A percentile compares a stretch with the other conserved stretches of the same genome.
phyloP scores from a whole-genome alignment of 2,113 vertebrate genomes.

The Alexandromys fortis region DNA sequence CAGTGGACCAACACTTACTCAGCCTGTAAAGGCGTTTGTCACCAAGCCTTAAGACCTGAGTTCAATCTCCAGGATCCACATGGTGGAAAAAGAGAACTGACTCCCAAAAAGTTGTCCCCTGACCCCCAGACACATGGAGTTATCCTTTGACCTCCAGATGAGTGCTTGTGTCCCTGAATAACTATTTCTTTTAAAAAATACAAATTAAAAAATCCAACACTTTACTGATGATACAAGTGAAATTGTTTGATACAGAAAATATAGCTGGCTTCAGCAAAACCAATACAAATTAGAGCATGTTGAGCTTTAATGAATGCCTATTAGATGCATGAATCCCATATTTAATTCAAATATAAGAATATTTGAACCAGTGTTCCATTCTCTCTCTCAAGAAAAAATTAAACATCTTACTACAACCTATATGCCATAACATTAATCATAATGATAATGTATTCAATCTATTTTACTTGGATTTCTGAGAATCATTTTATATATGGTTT shows the following conservation, averaged over 20 bases:
- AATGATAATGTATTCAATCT: background rate
- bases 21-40: background rate
- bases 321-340: background rate
- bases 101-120: background rate
- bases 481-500: background rate
- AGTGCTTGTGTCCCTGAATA: background rate
- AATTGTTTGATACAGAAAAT: background rate
- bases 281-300: background rate
- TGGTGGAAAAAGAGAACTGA: background rate
- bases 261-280: background rate
- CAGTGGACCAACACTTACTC: background rate
- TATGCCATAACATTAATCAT: background rate
- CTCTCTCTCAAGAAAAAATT: background rate
- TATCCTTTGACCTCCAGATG: background rate
- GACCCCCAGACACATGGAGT: background rate
- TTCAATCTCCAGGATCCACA: too few species aligned
- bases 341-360: background rate
- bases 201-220: background rate
- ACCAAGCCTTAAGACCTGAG: background rate
- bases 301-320: background rate
- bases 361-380: background rate
- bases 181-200: background rate
- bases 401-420: background rate
- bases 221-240: background rate
- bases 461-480: constrained; percentile 22